Conservation (phyloP, 2,797 vertebrate genomes). For the Eulemur albifrons region DNA sequence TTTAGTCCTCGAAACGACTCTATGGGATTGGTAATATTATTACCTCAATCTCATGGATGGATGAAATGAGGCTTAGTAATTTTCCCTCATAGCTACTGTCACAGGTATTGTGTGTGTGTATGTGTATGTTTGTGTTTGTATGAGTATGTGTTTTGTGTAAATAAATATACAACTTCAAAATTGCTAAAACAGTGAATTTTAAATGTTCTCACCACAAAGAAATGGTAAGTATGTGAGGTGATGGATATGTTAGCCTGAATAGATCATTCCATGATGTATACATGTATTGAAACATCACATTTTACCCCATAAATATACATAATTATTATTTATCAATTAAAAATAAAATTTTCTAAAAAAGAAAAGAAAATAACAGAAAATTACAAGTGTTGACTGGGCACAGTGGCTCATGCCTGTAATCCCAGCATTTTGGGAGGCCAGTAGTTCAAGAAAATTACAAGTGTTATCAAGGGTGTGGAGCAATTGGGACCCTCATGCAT, state of each 20-base stretch:
- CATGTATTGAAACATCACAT: background rate
- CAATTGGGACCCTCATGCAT: background rate
- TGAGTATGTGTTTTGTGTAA: background rate
- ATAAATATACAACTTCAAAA: background rate
- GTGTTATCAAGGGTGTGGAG: background rate
- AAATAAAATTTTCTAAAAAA: background rate
- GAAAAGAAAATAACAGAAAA: background rate
- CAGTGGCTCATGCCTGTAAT: background rate
- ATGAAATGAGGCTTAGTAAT: background rate
- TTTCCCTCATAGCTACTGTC: background rate
- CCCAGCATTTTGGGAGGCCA: background rate
- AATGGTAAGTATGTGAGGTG: background rate
- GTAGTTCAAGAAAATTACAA: background rate
- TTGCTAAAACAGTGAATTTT: background rate
- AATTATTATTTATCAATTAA: background rate
- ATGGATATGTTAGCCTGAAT: background rate
- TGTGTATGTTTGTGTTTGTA: background rate
- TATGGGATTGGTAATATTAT: background rate
- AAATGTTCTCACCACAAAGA: background rate
- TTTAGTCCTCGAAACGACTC: background rate
- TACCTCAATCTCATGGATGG: background rate
- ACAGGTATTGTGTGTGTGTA: background rate
- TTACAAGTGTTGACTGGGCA: background rate
- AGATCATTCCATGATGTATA: background rate
- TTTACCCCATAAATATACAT: background rate